Base-by-base conservation (phyloP, 1,140 invertebrate species). In the Zaprionus kolodkinae region DNA sequence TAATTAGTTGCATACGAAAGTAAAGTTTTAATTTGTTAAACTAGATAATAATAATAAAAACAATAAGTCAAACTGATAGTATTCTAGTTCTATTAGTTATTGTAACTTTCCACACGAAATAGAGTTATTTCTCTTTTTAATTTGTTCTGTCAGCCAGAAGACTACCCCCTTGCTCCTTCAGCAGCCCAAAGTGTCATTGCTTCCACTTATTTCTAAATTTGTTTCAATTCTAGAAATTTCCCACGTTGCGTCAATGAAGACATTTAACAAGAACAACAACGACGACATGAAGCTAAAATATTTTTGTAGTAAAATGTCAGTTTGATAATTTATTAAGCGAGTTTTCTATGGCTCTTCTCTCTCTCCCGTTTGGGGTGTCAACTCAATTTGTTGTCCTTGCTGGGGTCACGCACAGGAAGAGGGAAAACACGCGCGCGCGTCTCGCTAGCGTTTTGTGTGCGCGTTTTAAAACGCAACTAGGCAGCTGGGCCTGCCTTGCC, bases 251-350 rank as follows among this genome's bases (percentile, higher is more conserved):
- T 40, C 36, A 57, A 72, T 65, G 40, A 65, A 72, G 69, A 57
- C 69, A 65, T 64, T 11, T 52, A 7, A 36, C n/a, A 66, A 64
- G 10, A 38, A 57, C 15, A 59, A 33, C 2, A 57, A 43, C n/a
- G 40, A 21, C 10, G 62, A 17, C n/a, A 60, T 25, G 5, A 60
- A 67, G 25, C 43, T 52, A 27, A 50, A 66, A 35, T 38, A 43
- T 48, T 60, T 72, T 60, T 35, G 15, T 27, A 75, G 27, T 30
- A 30, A 30, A 30, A 30, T 30, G 27, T 30, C 27, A 30, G 70
- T 74, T 35, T 35, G 66, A 75, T 78, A 70, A 78, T 75, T 75
- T 75, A 78, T 78, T 66, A 67, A 62, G 63, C 50, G 33, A 61
- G n/a, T 66, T 11, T 63, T 25, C 45, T 15, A 6, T 3, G 2